A percentile compares a stretch with the other conserved stretches of the same genome.
phyloP scores from a whole-genome alignment of 2,888 invertebrate genomes.

The Platycnemis pennipes region DNA sequence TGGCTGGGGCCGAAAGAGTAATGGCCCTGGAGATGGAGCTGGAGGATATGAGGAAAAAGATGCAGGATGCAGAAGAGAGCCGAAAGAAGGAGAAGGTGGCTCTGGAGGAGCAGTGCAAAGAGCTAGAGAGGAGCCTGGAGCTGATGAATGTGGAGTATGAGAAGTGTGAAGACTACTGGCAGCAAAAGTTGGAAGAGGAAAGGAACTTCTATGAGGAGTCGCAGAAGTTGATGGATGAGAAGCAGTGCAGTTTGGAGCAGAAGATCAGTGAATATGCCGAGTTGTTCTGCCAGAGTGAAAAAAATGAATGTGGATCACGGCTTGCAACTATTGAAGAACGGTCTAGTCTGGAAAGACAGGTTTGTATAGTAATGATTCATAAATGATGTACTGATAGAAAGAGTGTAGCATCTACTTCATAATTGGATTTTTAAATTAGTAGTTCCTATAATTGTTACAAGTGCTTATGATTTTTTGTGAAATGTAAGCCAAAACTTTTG shows the following conservation, averaged over 20 bases:
- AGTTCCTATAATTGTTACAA: too few relatives aligned
- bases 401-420: not conserved
- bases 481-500: too few relatives aligned
- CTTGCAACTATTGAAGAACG: slow-evolving; percentile 91
- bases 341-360: slow-evolving; percentile 84
- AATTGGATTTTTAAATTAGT: too few relatives aligned
- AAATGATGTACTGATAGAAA: not conserved
- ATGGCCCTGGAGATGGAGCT: slow-evolving; percentile 35
- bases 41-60: slow-evolving; percentile 32
- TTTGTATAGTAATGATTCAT: slow-evolving; percentile 71
- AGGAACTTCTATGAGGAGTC: slow-evolving; percentile 86
- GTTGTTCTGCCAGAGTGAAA: slow-evolving; percentile 81
- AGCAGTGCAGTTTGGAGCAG: slow-evolving; percentile 86
- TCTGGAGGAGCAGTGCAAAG: slow-evolving; percentile 81
- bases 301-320: slow-evolving; percentile 77
- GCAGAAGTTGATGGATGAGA: slow-evolving; percentile 88
- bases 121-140: slow-evolving; percentile 88
- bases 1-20: not conserved
- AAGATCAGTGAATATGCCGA: slow-evolving; percentile 92
- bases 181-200: slow-evolving; percentile 88
- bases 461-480: too few relatives aligned
- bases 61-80: slow-evolving; percentile 78
- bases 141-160: slow-evolving; percentile 89
- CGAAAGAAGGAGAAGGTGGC: slow-evolving; percentile 77
- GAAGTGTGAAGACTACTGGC: slow-evolving; percentile 94